Percentiles rank a stretch among this genome's conserved stretches.
phyloP scores from a whole-genome alignment of 2,888 invertebrate genomes.

The Mythimna loreyi region DNA sequence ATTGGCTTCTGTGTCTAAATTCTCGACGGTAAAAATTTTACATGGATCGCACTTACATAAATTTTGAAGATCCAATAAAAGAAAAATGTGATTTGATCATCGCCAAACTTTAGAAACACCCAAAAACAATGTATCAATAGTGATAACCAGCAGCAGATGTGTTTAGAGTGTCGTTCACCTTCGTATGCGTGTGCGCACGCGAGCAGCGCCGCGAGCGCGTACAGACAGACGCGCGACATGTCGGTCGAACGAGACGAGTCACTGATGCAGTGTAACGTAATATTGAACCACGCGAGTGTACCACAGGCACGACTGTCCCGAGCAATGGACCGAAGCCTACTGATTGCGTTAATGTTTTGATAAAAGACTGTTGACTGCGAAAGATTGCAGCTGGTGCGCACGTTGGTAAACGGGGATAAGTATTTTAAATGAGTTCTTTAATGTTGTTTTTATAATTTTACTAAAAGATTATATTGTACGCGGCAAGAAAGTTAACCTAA shows the following conservation, averaged over 20 bases:
- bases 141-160: slow-evolving; percentile 67
- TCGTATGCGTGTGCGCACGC: slow-evolving; percentile 72
- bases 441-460: slow-evolving; percentile 5
- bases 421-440: slow-evolving; percentile 2
- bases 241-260: slow-evolving; percentile 30
- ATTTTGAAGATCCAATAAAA: not conserved
- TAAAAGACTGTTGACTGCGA: slow-evolving; percentile 81
- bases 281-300: slow-evolving; percentile 4
- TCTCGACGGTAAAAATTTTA: not conserved
- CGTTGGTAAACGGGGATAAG: slow-evolving; percentile 37
- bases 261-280: slow-evolving; percentile 22
- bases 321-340: slow-evolving; percentile 38
- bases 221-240: slow-evolving; percentile 71
- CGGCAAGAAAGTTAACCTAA: no score
- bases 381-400: slow-evolving; percentile 66
- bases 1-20: not conserved
- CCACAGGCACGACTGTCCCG: slow-evolving; percentile 28
- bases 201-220: slow-evolving; percentile 71
- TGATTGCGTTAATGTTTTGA: slow-evolving; percentile 70
- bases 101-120: slow-evolving; percentile 65
- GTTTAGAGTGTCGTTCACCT: slow-evolving; percentile 74
- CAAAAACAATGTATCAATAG: slow-evolving; percentile 65
- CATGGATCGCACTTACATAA: not conserved
- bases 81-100: not conserved
- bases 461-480: not conserved